Base-by-base conservation (phyloP, 1,140 invertebrate species). In the Drosophila willistoni region DNA sequence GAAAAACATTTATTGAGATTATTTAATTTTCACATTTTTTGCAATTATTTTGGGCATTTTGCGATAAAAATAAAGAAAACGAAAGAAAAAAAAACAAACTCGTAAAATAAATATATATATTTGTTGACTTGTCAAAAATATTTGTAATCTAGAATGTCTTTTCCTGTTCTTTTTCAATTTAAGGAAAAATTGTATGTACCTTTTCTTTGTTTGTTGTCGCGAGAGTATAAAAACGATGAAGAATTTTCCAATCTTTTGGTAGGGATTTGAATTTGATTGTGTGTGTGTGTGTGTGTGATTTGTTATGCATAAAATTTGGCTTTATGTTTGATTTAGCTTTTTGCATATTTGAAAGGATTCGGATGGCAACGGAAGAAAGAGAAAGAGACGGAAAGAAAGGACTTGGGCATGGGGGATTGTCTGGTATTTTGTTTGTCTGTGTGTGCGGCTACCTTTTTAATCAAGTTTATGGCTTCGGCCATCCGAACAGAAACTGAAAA, bases 401-500 rank as follows among this genome's bases (percentile, higher is more conserved):
- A 29, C 29, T 14, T 44, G 5, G 6, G 1, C 9, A 2, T 1
- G 17, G 12, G 44, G 44, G 44, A 19, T 51, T 51, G 44, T 51
- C 7, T 47, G 14, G 14, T 10, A 12, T 47, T 14, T 47, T 51
- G 44, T 22, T 51, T 19, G 17, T 51, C 42, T 44, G 42, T 39
- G 44, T 47, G 14, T 47, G 14, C 29, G 10, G 56, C 34, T 59
- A 59, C 33, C 56, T 7, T 41, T 39, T 69, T 61, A 69, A 64
- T 69, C 68, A 44, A 62, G 62, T 56, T 69, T 69, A 69, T 69
- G 61, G 68, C 68, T 64, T 64, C 68, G n/a, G 56, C 56, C 44
- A 13, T 12, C 36, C 36, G 10, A 51, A 51, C 3, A 22, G 44
- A 19, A 51, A 51, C 44, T 22, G 9, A 3, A 19, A 51, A 51